A percentile compares a stretch with the other conserved stretches of the same genome.
Evolutionary conservation across 2,888 invertebrate species (phyloP).

Genomic region (Blastobasis adustella): DNA sequence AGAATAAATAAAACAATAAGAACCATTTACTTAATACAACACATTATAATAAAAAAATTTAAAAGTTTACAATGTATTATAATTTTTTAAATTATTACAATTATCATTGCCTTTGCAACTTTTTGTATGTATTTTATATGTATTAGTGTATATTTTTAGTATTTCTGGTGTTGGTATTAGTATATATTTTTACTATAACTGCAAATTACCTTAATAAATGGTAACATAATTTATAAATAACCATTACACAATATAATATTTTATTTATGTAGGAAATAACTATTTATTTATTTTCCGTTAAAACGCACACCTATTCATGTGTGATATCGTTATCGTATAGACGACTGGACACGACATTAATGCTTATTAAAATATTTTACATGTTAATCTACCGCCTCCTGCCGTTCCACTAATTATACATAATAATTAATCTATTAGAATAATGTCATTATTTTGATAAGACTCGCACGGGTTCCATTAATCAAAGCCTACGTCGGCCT

Average conservation of each 20-base stretch:
- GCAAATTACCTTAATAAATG: background rate
- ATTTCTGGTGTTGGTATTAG: too few species aligned
- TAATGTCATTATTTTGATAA: conserved; percentile 50
- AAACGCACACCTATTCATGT: too few species aligned
- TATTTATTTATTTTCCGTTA: too few species aligned
- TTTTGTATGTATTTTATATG: background rate
- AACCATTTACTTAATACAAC: too few species aligned
- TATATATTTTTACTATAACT: too few species aligned
- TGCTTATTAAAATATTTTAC: conserved; percentile 7
- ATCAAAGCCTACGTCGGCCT: conserved; percentile 49
- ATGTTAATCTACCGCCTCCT: conserved; percentile 3
- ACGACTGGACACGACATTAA: background rate
- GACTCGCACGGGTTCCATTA: conserved; percentile 38
- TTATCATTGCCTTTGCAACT: background rate
- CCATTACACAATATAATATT: background rate
- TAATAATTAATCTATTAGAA: conserved; percentile 44
- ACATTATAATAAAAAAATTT: too few species aligned
- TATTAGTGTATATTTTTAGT: too few species aligned
- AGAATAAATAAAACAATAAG: too few species aligned
- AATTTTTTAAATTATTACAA: background rate
- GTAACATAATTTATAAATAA: background rate
- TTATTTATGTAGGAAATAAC: background rate
- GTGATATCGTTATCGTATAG: too few species aligned
- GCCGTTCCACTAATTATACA: conserved; percentile 30
- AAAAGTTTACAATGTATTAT: background rate